phyloP scores from a whole-genome alignment of 2,113 vertebrate genomes.

The Gorsachius goisagi region DNA sequence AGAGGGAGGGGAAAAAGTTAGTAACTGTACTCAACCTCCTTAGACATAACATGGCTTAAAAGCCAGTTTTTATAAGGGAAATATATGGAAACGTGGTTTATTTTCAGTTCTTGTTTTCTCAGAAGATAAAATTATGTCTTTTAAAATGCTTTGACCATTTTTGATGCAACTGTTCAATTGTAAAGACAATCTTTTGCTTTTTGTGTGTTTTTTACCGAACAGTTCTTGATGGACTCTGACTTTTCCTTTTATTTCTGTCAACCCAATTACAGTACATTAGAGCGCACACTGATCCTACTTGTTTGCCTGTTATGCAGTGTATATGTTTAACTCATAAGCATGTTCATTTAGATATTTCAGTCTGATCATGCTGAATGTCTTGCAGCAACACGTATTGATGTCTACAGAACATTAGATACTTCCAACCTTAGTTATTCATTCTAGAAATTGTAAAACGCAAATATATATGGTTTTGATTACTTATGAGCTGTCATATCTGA shows the following conservation, averaged over 20 bases:
- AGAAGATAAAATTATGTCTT: slow-evolving; percentile 68
- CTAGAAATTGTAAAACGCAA: slow-evolving; percentile 26
- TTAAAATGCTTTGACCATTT: slow-evolving; percentile 73
- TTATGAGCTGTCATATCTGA: not conserved
- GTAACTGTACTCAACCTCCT: not conserved
- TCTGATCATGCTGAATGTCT: slow-evolving; percentile 78
- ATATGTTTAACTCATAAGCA: slow-evolving; percentile 72
- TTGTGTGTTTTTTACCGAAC: slow-evolving; percentile 76
- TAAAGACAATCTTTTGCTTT: slow-evolving; percentile 69
- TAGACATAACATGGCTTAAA: slow-evolving; percentile 50
- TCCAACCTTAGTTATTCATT: slow-evolving; percentile 37
- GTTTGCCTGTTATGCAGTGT: slow-evolving; percentile 70
- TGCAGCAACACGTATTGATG: slow-evolving; percentile 74
- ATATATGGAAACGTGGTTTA: slow-evolving; percentile 61
- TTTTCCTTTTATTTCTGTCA: slow-evolving; percentile 87
- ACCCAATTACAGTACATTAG: slow-evolving; percentile 76
- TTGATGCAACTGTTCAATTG: slow-evolving; percentile 75
- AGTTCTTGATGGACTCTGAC: slow-evolving; percentile 83
- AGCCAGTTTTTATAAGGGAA: slow-evolving; percentile 59
- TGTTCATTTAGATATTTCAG: slow-evolving; percentile 82
- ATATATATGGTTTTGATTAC: slow-evolving; percentile 1
- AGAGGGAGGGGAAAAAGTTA: slow-evolving; percentile 29
- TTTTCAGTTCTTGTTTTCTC: slow-evolving; percentile 74
- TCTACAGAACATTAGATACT: slow-evolving; percentile 62
- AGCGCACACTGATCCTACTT: slow-evolving; percentile 64